Evolutionary conservation across 2,888 invertebrate genomes (phyloP).

Genomic region (Oscheius myriophilus): DNA sequence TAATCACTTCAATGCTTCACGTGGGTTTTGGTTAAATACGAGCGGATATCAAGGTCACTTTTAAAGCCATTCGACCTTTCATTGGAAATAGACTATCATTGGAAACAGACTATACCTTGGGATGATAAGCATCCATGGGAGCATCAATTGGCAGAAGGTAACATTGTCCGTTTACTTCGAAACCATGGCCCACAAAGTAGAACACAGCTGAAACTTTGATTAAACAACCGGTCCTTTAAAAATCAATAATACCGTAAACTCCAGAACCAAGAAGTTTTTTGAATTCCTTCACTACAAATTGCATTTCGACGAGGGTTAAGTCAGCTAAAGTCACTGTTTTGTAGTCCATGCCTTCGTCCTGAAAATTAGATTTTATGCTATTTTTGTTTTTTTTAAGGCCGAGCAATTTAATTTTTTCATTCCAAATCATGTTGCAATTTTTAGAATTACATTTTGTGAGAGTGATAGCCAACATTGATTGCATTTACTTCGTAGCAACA

Average conservation of each 20-base stretch:
- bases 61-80: too few relatives aligned
- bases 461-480: too few relatives aligned
- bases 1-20: too few relatives aligned
- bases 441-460: too few relatives aligned
- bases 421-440: too few relatives aligned
- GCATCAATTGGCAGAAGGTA: constrained; percentile 73
- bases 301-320: constrained; percentile 72
- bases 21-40: too few relatives aligned
- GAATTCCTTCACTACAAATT: constrained; percentile 71
- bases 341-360: constrained; percentile 68
- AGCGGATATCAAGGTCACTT: too few relatives aligned
- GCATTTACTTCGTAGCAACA: too few relatives aligned
- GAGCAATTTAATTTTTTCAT: too few relatives aligned
- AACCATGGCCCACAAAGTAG: constrained; percentile 74
- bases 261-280: constrained; percentile 71
- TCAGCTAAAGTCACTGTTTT: constrained; percentile 73
- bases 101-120: constrained; percentile 26
- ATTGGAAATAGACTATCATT: too few relatives aligned
- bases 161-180: constrained; percentile 72
- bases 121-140: constrained; percentile 62
- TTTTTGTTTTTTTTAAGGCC: too few relatives aligned
- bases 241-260: constrained; percentile 66
- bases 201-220: constrained; percentile 64
- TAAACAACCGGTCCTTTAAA: not conserved
- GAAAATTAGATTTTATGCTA: too few relatives aligned